These are phyloP conservation scores for Lordiphosa stackelbergi DNA, from an alignment of 1,140 invertebrate genomes.

Conservation along the genomic window DNA sequence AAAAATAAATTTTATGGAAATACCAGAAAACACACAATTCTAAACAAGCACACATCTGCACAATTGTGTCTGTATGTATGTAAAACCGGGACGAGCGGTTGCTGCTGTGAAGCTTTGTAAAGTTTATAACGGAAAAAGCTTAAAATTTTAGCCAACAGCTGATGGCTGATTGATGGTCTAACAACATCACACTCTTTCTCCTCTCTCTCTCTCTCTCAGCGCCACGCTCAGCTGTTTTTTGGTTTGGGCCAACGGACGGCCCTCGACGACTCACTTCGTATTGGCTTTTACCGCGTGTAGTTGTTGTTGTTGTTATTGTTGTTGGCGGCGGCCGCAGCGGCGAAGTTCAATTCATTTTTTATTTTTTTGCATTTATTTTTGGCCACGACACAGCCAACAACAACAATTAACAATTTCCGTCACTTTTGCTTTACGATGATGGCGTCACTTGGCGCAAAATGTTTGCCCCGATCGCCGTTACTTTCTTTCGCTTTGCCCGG, in stretches of 20 bases:
- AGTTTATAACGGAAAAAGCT: background rate
- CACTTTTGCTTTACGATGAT: constrained; percentile 42
- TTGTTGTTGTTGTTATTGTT: constrained; percentile 16
- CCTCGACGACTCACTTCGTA: constrained; percentile 4
- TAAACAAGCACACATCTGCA: too few species aligned
- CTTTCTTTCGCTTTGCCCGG: constrained; percentile 3
- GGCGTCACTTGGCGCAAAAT: constrained; percentile 26
- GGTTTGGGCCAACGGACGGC: constrained; percentile 1
- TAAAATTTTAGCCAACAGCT: constrained; percentile 8
- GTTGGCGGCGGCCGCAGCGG: constrained; percentile 10
- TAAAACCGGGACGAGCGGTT: too few species aligned
- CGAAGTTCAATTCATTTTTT: constrained; percentile 26
- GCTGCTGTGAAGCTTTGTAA: too few species aligned
- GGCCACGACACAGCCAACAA: constrained; percentile 30
- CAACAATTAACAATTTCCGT: constrained; percentile 40
- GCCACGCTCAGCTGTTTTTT: constrained; percentile 1
- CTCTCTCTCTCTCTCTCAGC: background rate
- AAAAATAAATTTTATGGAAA: too few species aligned
- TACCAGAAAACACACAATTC: too few species aligned
- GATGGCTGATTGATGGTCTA: background rate
- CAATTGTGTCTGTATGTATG: too few species aligned
- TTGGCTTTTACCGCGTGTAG: constrained; percentile 30
- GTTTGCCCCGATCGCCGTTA: constrained; percentile 9
- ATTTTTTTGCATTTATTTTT: constrained; percentile 49
- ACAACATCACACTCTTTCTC: background rate